Evolutionary conservation across 1,140 invertebrate species (phyloP), one percentile per base, ranked within the genome.

Genomic region (Subanguina moxae): DNA sequence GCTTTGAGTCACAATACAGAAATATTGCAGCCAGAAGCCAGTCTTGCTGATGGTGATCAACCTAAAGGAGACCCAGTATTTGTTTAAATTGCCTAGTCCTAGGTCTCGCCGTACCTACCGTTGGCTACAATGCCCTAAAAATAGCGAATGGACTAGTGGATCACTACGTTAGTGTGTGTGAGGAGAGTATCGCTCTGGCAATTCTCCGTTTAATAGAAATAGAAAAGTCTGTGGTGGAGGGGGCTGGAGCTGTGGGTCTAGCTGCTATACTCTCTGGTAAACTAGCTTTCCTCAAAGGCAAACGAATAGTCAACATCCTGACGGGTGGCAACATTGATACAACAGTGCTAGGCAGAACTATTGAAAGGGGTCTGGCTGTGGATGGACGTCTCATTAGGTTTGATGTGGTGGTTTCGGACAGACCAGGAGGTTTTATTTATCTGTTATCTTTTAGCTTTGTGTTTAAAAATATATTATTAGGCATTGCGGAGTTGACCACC

Each of bases 241-340:
- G 91, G 0, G 92, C 91, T 0, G 93, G 92, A 0, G 93, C 92
- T 0, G 87, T 88, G 15, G 91, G 90, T 0, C 83, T 95, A 1
- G 92, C 92, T 0, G 91, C 91, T 5, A 88, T 94, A 77, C 85
- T 94, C 64, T 87, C 90, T 0, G 90, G 90, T 9, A 86, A 90
- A 57, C 83, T 94, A 23, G 89, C 90, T 28, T 91, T 94, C 74
- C 85, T 94, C 0, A 87, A 87, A 76, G 90, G 90, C 17, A 93
- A 94, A 86, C 90, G 88, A 78, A 90, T 94, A 11, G 91, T 92
- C 0, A 84, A 91, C 30, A 86, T 90, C 32, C 81, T 94, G 0
- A 90, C 90, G 80, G 93, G 93, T 1, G 92, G 93, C 27, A 95
- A 95, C 84, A 94, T 95, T 62, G 92, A 94, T 78, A 92, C 91